Evolutionary conservation across 2,113 vertebrate species (phyloP), one percentile per base, ranked within the genome.

Genomic region (Scortum barcoo): DNA sequence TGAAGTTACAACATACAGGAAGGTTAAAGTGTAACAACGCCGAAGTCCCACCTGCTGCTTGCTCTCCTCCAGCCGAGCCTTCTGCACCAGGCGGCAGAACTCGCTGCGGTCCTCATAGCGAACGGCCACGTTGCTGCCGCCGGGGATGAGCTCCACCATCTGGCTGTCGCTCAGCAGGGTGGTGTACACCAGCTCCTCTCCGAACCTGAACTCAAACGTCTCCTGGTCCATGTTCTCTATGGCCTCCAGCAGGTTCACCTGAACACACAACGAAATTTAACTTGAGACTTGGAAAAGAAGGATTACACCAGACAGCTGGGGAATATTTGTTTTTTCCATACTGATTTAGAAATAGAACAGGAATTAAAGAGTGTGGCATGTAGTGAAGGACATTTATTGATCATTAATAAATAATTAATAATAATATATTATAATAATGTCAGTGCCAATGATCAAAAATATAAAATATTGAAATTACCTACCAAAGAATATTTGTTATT

Each of bases 171-270:
- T 99, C 78, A 98, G 95, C 36, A 97, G 96, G 0, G 98, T 99
- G 0, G 97, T 98, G 93, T 98, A 99, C 0, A 97, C 97, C 85
- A 99, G 93, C 82, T 99, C 98, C 83, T 97, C 96, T 16, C 97
- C 98, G 80, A 99, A 99, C 88, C 98, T 96, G 93, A 98, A 98
- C 84, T 99, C 97, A 90, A 97, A 99, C 0, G 97, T 98, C 62
- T 97, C 97, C 90, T 95, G 97, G 93, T 99, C 98, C 97, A 98
- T 98, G 82, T 95, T 96, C 91, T 98, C 97, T 96, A 99, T 99
- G 91, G 97, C 97, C 44, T 99, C 98, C 85, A 99, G 90, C 24
- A 99, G 95, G 86, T 99, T 99, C 61, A 99, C 97, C 98, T 99
- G 87, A 48, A 61, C 61, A 83, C 50, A 89, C 46, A 78, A n/a